Percentiles rank a stretch among this genome's conserved stretches.
These are phyloP conservation scores for Meloidogyne hapla DNA, from an alignment of 1,140 invertebrate genomes.

Conservation along the genomic window DNA sequence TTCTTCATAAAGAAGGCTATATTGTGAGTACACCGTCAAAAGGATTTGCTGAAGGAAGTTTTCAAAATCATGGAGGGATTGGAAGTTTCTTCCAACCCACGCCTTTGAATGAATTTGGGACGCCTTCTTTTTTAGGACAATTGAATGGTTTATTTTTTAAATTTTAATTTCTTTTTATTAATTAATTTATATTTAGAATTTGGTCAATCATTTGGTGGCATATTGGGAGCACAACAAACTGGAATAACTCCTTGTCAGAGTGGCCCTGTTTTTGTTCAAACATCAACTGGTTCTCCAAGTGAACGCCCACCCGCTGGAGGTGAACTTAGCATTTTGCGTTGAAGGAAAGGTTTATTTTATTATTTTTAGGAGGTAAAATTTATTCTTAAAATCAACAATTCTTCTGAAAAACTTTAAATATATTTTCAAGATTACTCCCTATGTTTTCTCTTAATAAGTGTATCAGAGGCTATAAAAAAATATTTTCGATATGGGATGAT, in stretches of 20 bases:
- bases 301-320: constrained; percentile 6
- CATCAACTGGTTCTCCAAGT: background rate
- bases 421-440: no score
- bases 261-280: constrained; percentile 14
- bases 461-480: no score
- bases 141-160: constrained; percentile 10
- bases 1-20: background rate
- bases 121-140: background rate
- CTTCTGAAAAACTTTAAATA: no score
- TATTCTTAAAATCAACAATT: no score
- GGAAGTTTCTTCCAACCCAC: background rate
- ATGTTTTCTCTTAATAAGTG: no score
- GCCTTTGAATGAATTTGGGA: background rate
- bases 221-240: constrained; percentile 17
- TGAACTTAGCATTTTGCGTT: constrained; percentile 18
- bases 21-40: background rate
- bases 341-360: background rate
- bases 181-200: background rate
- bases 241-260: constrained; percentile 25
- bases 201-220: constrained; percentile 8
- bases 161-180: background rate
- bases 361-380: background rate
- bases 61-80: background rate
- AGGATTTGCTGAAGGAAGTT: background rate
- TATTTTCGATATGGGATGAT: background rate